A percentile compares a stretch with the other conserved stretches of the same genome.
phyloP scores from a whole-genome alignment of 2,797 vertebrate species.

The Smutsia temminckii region DNA sequence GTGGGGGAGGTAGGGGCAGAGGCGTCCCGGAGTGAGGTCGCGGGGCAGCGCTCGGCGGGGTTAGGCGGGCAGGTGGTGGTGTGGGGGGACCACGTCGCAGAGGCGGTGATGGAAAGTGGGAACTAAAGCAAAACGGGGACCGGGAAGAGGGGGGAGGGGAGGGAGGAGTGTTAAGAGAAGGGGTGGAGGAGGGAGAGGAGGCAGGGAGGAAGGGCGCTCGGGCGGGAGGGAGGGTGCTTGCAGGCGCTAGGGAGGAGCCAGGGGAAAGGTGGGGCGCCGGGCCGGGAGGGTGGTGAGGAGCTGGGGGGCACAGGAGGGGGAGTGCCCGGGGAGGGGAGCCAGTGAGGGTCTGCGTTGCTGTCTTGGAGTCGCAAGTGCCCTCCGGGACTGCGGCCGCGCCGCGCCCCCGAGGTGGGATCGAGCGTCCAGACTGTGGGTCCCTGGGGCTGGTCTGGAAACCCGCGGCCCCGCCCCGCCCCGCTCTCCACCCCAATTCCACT shows the following conservation, averaged over 20 bases:
- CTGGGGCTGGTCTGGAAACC: background rate
- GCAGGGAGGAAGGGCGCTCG: background rate
- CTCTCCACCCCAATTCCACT: background rate
- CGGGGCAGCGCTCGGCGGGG: background rate
- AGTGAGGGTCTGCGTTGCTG: background rate
- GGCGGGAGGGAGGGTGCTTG: conserved; percentile 43
- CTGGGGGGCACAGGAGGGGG: background rate
- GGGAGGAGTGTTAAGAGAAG: background rate
- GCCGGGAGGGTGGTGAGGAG: background rate
- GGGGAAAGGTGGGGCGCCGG: conserved; percentile 67
- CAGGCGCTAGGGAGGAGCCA: conserved; percentile 60
- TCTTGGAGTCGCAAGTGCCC: background rate
- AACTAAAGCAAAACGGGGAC: background rate
- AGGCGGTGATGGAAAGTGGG: conserved; percentile 26
- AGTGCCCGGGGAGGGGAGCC: background rate
- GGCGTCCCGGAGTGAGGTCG: background rate
- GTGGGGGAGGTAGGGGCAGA: background rate
- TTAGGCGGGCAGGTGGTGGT: conserved; percentile 29
- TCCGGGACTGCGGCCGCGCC: background rate
- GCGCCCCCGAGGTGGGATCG: background rate
- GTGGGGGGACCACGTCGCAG: background rate
- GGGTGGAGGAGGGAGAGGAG: conserved; percentile 21
- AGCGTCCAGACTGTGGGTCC: background rate
- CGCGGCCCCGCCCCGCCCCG: background rate
- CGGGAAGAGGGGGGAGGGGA: background rate